Conservation (phyloP, 2,888 invertebrate species). For the Philonicus albiceps region DNA sequence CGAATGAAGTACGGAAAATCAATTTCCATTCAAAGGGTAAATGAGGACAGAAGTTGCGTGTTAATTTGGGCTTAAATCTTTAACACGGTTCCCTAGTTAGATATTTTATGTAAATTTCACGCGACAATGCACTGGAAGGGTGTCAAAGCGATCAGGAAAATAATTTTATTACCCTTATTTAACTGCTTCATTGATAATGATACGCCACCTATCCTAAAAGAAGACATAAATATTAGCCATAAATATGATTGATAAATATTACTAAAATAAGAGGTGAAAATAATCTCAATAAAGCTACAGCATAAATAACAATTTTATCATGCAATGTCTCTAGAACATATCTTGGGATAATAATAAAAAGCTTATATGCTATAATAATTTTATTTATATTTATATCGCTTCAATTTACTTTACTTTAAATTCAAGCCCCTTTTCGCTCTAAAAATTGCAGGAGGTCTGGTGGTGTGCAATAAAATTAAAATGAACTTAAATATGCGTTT, state of each 20-base stretch:
- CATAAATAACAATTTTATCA: neutral
- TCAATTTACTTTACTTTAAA: neutral
- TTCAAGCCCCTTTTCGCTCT: neutral
- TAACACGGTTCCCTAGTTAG: neutral
- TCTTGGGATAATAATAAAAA: neutral
- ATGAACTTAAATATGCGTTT: neutral
- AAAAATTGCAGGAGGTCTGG: neutral
- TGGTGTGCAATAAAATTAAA: neutral
- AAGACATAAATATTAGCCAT: neutral
- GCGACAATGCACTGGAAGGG: neutral
- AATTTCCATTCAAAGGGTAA: neutral
- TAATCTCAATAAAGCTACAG: neutral
- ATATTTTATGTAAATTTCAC: neutral
- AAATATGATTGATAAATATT: neutral
- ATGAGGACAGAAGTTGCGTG: neutral
- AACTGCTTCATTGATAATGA: neutral
- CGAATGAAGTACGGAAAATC: neutral
- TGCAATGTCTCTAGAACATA: neutral
- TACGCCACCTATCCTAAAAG: neutral
- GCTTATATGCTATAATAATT: neutral
- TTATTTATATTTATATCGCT: neutral
- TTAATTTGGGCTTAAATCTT: neutral
- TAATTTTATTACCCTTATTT: neutral
- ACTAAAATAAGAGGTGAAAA: neutral
- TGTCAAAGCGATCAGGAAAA: neutral